Percentiles rank a stretch among this genome's conserved stretches.
These are phyloP conservation scores for Tragopan temminckii DNA, from an alignment of 2,797 vertebrate species.

Conservation along the genomic window DNA sequence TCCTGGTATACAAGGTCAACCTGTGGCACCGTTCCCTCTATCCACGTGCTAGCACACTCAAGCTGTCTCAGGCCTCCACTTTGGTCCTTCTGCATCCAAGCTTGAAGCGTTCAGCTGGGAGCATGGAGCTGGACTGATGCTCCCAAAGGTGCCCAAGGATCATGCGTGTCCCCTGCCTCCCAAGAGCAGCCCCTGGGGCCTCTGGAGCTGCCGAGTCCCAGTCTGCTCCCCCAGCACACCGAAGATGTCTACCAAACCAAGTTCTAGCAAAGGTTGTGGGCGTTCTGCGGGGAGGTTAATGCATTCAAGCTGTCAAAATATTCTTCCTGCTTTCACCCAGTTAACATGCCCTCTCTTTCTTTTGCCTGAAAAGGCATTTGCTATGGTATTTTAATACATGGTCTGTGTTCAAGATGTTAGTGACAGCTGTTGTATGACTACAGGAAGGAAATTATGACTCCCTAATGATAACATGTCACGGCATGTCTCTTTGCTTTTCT, in stretches of 20 bases:
- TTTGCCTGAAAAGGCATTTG: constrained; percentile 78
- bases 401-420: constrained; percentile 73
- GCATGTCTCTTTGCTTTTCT: constrained; percentile 73
- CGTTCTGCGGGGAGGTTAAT: constrained; percentile 47
- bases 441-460: constrained; percentile 79
- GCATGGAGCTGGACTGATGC: neutral
- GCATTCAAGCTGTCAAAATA: constrained; percentile 78
- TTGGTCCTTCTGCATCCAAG: neutral
- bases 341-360: constrained; percentile 61
- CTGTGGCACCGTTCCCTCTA: neutral
- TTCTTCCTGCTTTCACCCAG: constrained; percentile 73
- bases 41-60: neutral
- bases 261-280: constrained; percentile 68
- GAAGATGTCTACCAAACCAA: constrained; percentile 66
- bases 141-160: accelerated
- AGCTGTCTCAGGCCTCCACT: accelerated
- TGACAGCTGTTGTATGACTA: constrained; percentile 82
- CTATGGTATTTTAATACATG: constrained; percentile 72
- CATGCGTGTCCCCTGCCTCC: accelerated
- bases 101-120: neutral
- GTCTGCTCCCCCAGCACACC: neutral
- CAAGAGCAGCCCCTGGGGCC: accelerated
- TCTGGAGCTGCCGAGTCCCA: constrained; percentile 25
- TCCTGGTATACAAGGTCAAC: accelerated
- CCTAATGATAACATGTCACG: constrained; percentile 82